Conservation (phyloP, 2,797 vertebrate genomes). For the Micrastur ruficollis region DNA sequence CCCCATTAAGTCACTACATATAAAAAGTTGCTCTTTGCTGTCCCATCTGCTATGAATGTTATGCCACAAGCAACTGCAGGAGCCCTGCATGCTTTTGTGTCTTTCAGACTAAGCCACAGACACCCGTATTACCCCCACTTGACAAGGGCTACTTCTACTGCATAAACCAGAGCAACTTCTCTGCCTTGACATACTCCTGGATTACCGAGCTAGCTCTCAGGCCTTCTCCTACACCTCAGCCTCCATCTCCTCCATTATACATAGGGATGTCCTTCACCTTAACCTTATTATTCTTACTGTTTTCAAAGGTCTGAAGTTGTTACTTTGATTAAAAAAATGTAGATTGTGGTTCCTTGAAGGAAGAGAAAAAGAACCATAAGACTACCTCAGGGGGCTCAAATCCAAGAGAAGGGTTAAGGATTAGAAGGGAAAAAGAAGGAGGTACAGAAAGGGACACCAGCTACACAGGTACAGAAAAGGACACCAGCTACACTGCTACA, state of each 20-base stretch:
- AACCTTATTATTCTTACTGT: not conserved
- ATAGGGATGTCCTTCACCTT: not conserved
- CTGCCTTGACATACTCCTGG: not conserved
- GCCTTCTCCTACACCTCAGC: not conserved
- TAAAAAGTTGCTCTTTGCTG: not conserved
- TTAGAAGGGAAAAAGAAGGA: not conserved
- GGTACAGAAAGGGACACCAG: not conserved
- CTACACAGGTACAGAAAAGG: too few species aligned
- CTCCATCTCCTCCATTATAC: not conserved
- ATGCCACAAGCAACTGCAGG: not conserved
- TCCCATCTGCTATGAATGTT: not conserved
- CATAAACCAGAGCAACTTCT: not conserved
- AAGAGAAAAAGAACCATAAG: not conserved
- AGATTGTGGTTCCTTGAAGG: fast-evolving
- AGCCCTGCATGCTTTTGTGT: not conserved
- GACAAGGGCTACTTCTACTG: not conserved
- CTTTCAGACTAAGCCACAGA: not conserved
- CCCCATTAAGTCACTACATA: not conserved
- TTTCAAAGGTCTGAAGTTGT: not conserved
- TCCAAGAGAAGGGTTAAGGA: not conserved
- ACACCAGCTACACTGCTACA: not conserved
- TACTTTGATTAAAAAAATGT: not conserved
- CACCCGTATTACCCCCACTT: fast-evolving
- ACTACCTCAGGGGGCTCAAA: not conserved
- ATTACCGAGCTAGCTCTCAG: not conserved